phyloP scores from a whole-genome alignment of 2,797 vertebrate genomes.

The Selene dorsalis region DNA sequence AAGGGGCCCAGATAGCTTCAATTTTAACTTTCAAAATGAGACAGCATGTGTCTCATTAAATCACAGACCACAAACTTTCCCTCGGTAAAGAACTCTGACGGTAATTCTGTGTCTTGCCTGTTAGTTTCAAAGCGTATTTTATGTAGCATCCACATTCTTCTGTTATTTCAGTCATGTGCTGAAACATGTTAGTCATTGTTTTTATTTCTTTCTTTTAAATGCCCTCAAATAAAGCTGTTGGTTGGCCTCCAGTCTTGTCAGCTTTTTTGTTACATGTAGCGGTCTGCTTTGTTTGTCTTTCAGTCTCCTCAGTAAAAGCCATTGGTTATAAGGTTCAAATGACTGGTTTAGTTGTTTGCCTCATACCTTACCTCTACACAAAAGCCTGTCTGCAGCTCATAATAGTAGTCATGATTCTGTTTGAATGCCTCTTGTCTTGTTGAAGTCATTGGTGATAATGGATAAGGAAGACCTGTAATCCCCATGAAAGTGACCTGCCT shows the following conservation, averaged over 20 bases:
- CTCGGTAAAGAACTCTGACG: conserved; percentile 4
- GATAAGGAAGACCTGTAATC: conserved; percentile 32
- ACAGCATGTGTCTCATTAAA: conserved; percentile 34
- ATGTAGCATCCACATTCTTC: neutral
- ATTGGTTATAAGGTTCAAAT: neutral
- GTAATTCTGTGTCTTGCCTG: neutral
- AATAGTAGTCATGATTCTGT: neutral
- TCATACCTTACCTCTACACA: neutral
- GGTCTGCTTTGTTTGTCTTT: neutral
- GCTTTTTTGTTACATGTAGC: neutral
- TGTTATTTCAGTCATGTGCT: conserved; percentile 2
- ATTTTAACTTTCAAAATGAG: conserved; percentile 30
- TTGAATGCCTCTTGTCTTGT: neutral
- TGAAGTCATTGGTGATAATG: neutral
- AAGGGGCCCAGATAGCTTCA: conserved; percentile 24
- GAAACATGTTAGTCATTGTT: neutral
- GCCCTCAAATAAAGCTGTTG: neutral
- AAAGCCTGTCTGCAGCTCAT: neutral
- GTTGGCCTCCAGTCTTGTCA: neutral
- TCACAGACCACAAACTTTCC: conserved; percentile 17
- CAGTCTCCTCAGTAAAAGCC: neutral
- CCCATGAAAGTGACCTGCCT: neutral
- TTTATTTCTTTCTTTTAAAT: neutral
- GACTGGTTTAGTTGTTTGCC: neutral
- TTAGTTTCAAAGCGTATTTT: conserved; percentile 5